phyloP scores from a whole-genome alignment of 2,888 invertebrate species.

The Actias luna region DNA sequence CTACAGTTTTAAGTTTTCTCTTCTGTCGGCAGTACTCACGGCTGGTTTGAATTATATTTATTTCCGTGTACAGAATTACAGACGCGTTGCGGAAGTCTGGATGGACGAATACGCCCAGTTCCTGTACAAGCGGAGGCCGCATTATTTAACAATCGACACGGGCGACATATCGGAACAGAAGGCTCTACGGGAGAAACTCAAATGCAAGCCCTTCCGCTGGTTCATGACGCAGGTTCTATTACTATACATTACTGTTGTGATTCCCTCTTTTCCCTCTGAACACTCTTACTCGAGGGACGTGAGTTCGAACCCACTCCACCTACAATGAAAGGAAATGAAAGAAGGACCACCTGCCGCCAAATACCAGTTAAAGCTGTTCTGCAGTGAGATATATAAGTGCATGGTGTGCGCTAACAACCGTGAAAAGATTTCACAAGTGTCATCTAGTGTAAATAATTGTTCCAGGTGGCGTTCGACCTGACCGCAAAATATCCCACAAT shows the following conservation, averaged over 20 bases:
- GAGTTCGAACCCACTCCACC: no score
- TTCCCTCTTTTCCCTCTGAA: no score
- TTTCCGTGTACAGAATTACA: slow-evolving; percentile 86
- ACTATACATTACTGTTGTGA: neutral
- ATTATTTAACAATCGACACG: slow-evolving; percentile 87
- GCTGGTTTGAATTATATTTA: no score
- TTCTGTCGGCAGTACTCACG: no score
- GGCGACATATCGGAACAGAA: slow-evolving; percentile 91
- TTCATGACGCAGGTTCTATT: slow-evolving; percentile 92
- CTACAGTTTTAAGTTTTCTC: no score
- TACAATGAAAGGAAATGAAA: no score
- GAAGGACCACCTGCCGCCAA: no score
- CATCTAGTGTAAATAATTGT: slow-evolving; percentile 16
- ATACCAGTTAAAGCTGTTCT: no score
- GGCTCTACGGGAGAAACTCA: slow-evolving; percentile 86
- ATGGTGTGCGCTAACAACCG: no score
- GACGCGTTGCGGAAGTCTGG: slow-evolving; percentile 97
- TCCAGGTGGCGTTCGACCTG: slow-evolving; percentile 92
- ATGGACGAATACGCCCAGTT: slow-evolving; percentile 98
- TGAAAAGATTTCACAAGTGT: no score
- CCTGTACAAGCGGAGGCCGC: slow-evolving; percentile 90
- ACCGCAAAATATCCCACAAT: slow-evolving; percentile 92
- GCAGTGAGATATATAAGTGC: no score
- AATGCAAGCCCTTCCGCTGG: slow-evolving; percentile 97
- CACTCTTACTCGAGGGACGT: no score